Evolutionary conservation across 92 coral and sea anemone genomes (phyloP).

Genomic region (Bergia puertoricense): DNA sequence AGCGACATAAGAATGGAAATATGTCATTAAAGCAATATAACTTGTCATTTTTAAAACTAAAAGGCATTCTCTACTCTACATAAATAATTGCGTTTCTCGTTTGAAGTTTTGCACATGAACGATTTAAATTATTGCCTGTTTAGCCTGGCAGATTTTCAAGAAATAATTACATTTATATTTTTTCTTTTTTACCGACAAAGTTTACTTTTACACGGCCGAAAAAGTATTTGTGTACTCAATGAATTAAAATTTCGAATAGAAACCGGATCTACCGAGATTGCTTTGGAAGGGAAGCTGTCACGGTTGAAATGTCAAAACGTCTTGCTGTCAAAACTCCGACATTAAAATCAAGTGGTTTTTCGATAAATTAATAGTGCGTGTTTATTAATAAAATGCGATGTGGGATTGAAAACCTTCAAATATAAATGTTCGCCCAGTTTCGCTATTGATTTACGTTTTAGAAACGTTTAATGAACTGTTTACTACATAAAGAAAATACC

Average conservation of each 20-base stretch:
- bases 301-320: background rate
- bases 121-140: background rate
- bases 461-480: background rate
- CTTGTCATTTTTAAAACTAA: background rate
- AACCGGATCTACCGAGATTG: conserved; percentile 24
- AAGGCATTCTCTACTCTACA: background rate
- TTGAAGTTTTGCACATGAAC: background rate
- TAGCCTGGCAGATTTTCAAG: conserved; percentile 19
- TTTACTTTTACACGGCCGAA: conserved; percentile 3
- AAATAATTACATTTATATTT: conserved; percentile 8
- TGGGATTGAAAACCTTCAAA: background rate
- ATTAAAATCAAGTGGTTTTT: background rate
- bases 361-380: background rate
- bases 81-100: background rate
- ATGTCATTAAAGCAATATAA: background rate
- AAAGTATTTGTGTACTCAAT: conserved; percentile 20
- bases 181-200: conserved; percentile 12
- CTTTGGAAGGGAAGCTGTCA: conserved; percentile 17
- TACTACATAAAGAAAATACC: background rate
- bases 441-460: background rate
- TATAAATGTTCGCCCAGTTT: background rate
- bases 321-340: background rate
- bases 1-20: background rate
- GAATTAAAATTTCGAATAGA: conserved; percentile 18
- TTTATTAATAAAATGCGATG: background rate